Conservation (phyloP, 2,113 vertebrate species). For the Chaetodon auriga region DNA sequence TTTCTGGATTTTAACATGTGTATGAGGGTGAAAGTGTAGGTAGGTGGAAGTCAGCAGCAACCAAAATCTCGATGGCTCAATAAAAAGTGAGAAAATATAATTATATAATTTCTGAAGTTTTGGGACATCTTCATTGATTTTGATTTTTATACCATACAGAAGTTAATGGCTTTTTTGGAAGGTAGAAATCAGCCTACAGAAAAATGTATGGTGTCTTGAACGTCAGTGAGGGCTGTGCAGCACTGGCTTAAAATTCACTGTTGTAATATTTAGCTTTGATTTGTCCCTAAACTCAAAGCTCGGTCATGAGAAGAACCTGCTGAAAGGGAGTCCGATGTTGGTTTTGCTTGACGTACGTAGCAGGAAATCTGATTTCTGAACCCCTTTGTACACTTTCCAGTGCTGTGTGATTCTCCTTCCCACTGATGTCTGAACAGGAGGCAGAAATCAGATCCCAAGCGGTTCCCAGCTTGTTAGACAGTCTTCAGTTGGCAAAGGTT, state of each 20-base stretch:
- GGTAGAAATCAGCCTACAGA: background rate
- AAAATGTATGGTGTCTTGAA: background rate
- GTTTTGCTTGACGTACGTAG: background rate
- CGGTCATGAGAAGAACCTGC: background rate
- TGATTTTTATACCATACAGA: background rate
- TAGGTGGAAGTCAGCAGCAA: too few relatives aligned
- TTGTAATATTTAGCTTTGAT: background rate
- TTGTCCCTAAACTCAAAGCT: background rate
- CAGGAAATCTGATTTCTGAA: background rate
- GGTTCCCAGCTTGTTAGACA: background rate
- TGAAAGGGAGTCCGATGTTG: background rate
- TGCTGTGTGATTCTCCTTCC: background rate
- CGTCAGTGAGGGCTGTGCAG: background rate
- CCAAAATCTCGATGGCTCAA: too few relatives aligned
- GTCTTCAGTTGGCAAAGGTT: conserved; percentile 1
- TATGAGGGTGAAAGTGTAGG: too few relatives aligned
- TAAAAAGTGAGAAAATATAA: too few relatives aligned
- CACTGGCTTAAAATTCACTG: background rate
- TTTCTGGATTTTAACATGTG: too few relatives aligned
- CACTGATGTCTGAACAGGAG: background rate
- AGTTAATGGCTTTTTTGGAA: too few relatives aligned
- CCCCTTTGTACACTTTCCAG: background rate
- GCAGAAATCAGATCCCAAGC: background rate
- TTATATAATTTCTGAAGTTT: too few relatives aligned
- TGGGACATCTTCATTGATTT: background rate